Evolutionary conservation across 2,113 vertebrate species (phyloP).

Genomic region (Glaucidium brasilianum): DNA sequence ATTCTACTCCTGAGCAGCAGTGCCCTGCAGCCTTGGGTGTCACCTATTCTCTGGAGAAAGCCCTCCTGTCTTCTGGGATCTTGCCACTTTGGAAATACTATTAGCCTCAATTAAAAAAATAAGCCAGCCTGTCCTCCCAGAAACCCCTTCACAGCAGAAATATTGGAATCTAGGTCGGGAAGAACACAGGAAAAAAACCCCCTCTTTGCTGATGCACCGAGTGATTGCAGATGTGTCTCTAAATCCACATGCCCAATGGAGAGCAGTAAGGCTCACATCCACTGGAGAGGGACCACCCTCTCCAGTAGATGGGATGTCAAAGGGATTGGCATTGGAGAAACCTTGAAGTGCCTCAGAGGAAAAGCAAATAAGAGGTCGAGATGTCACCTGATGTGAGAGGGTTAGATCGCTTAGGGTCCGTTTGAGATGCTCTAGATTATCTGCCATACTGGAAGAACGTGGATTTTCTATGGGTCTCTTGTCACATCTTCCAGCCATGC

Average conservation of each 20-base stretch:
- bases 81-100: not conserved
- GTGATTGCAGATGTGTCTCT: not conserved
- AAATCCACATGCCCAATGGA: not conserved
- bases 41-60: not conserved
- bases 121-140: not conserved
- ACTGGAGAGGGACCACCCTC: not conserved
- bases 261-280: not conserved
- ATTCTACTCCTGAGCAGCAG: not conserved
- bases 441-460: not conserved
- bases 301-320: not conserved
- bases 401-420: not conserved
- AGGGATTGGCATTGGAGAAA: not conserved
- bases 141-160: not conserved
- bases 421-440: not conserved
- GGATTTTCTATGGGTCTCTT: not conserved
- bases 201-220: not conserved
- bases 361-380: not conserved
- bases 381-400: not conserved
- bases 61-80: not conserved
- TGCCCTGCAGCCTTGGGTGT: not conserved
- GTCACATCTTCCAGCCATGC: not conserved
- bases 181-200: not conserved
- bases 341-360: not conserved
- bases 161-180: not conserved
- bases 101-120: not conserved